Evolutionary conservation across 2,113 vertebrate species (phyloP).

Genomic region (Litocranius walleri): DNA sequence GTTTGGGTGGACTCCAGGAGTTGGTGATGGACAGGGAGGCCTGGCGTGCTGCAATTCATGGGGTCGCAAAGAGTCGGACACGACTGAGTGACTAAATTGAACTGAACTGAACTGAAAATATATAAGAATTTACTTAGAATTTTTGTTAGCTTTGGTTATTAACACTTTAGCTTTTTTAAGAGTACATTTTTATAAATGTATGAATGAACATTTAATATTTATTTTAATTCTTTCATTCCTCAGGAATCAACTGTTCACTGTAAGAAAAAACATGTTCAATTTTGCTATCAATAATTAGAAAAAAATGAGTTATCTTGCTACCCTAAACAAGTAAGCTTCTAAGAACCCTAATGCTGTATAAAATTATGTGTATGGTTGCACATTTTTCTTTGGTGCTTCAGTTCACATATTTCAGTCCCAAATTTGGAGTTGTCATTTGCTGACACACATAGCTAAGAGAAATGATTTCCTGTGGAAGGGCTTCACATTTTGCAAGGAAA

Average conservation of each 20-base stretch:
- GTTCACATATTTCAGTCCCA: neutral
- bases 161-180: neutral
- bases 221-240: neutral
- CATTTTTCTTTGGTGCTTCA: neutral
- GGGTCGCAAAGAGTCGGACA: too few relatives aligned
- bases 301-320: neutral
- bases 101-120: neutral
- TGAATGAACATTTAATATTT: neutral
- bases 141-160: neutral
- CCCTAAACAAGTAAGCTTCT: neutral
- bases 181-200: neutral
- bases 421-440: neutral
- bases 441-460: neutral
- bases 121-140: neutral
- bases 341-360: neutral
- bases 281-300: neutral
- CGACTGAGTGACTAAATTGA: too few relatives aligned
- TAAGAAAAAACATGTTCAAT: neutral
- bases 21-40: too few relatives aligned
- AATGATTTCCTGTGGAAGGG: neutral
- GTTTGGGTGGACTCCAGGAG: too few relatives aligned
- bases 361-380: neutral
- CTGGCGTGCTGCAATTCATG: too few relatives aligned
- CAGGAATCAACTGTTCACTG: neutral
- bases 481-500: neutral